phyloP scores from a whole-genome alignment of 2,797 vertebrate species.

The Muraenolepis orangiensis region DNA sequence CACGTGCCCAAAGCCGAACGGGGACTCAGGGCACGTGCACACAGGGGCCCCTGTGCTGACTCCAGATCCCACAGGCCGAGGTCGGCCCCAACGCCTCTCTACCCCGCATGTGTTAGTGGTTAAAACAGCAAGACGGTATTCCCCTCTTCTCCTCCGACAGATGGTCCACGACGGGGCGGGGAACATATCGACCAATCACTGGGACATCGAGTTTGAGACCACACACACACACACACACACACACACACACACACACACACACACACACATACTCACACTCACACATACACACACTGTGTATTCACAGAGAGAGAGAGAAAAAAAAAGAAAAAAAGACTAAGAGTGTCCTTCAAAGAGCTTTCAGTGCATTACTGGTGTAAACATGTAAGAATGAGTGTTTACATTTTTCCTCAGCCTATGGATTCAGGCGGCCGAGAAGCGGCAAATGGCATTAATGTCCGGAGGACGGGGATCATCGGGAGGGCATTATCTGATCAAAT shows the following conservation, averaged over 20 bases:
- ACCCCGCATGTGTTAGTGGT: too few relatives aligned
- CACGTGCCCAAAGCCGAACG: too few relatives aligned
- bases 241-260: too few relatives aligned
- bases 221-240: neutral
- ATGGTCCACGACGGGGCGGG: neutral
- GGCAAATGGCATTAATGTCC: conserved; percentile 3
- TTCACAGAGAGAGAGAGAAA: neutral
- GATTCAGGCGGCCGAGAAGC: conserved; percentile 3
- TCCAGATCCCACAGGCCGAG: too few relatives aligned
- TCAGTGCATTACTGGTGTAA: too few relatives aligned
- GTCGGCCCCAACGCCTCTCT: too few relatives aligned
- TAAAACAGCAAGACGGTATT: neutral
- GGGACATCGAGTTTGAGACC: neutral
- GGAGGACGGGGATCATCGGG: conserved; percentile 19
- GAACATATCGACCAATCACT: neutral
- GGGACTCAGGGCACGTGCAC: too few relatives aligned
- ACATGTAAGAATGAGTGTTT: too few relatives aligned
- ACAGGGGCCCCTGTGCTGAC: too few relatives aligned
- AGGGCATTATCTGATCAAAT: conserved; percentile 31
- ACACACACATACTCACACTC: too few relatives aligned
- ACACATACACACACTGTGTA: neutral
- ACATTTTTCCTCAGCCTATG: conserved; percentile 1
- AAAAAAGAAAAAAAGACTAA: too few relatives aligned
- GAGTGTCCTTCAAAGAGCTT: neutral
- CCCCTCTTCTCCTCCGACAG: neutral